Base-by-base conservation (phyloP, 2,797 vertebrate genomes). In the Platalea minor region DNA sequence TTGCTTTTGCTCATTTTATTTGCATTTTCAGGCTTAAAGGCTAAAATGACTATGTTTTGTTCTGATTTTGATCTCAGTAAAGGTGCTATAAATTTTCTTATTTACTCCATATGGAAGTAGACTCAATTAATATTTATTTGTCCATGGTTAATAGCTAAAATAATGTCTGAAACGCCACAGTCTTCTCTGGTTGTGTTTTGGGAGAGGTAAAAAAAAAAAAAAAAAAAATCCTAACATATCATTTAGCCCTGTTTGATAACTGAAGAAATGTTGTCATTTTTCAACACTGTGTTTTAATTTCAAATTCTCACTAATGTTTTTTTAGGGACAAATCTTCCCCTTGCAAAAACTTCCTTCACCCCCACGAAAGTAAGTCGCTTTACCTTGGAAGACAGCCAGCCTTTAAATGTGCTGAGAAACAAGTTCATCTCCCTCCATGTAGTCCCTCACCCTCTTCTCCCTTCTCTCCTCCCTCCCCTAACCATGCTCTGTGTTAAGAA, bases 91-190 rank as follows among this genome's bases (percentile, higher is more conserved):
- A 91, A 78, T 86, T 94, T 92, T 93, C 50, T 60, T 85, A 64
- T 81, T 94, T 79, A 39, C 11, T 70, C 51, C 28, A n/a, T 54
- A 46, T 51, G 74, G 67, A 95, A 90, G 29, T 13, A 76, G 18
- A 83, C 54, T 78, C 82, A 94, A 94, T 91, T 93, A 91, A 80
- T 96, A 91, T 80, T 50, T 78, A 68, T 92, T 94, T 96, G n/a
- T 85, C 65, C 43, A 41, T 1, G 4, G 51, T 85, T 87, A 93
- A 79, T 74, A 89, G 41, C 50, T 92, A 70, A 80, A 87, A 93
- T 85, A 95, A 93, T 85, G 64, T 92, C 81, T 89, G 75, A 96
- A 91, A 91, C 2, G 0, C 56, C 77, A 77, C 9, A 7, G 28
- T 61, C 31, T 12, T 95, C 21, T 82, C 48, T 57, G 67, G 33